These are phyloP conservation scores for Sarcophaga peregrina DNA, from an alignment of 1,140 invertebrate species.

Conservation along the genomic window DNA sequence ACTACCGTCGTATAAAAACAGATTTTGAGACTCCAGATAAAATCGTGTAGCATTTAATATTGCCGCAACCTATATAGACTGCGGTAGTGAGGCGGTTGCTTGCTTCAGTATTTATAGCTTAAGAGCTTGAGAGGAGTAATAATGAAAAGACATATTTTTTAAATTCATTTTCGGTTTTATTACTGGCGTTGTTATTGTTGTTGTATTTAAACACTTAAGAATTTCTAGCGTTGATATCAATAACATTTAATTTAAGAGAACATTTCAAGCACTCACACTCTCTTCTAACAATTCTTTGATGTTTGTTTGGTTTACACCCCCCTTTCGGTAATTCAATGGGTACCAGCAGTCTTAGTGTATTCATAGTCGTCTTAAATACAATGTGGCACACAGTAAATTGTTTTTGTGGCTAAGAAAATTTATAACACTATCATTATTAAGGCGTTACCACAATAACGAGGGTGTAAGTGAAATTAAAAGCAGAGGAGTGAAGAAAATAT, in stretches of 20 bases:
- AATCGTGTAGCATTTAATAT: conserved; percentile 26
- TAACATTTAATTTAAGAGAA: background rate
- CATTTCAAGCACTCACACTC: background rate
- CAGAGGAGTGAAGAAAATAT: background rate
- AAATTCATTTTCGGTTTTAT: background rate
- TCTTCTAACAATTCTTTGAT: background rate
- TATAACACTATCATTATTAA: conserved; percentile 58
- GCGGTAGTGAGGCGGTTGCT: too few relatives aligned
- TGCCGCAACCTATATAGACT: conserved; percentile 11
- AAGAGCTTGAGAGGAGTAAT: background rate
- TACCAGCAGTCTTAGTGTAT: conserved; percentile 5
- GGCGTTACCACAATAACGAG: background rate
- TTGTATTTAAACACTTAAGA: conserved; percentile 1
- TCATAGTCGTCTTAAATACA: conserved; percentile 46
- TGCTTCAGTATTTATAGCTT: too few relatives aligned
- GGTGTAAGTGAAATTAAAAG: background rate
- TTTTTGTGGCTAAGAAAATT: conserved; percentile 52
- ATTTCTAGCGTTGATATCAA: background rate
- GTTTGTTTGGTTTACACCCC: background rate
- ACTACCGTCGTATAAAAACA: background rate
- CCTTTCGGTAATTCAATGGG: background rate
- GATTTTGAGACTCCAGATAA: background rate
- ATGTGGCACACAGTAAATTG: conserved; percentile 57
- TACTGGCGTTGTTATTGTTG: background rate
- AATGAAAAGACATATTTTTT: background rate